A percentile compares a stretch with the other conserved stretches of the same genome.
Conservation (phyloP, 2,113 vertebrate species). For the Perca schrenkii region DNA sequence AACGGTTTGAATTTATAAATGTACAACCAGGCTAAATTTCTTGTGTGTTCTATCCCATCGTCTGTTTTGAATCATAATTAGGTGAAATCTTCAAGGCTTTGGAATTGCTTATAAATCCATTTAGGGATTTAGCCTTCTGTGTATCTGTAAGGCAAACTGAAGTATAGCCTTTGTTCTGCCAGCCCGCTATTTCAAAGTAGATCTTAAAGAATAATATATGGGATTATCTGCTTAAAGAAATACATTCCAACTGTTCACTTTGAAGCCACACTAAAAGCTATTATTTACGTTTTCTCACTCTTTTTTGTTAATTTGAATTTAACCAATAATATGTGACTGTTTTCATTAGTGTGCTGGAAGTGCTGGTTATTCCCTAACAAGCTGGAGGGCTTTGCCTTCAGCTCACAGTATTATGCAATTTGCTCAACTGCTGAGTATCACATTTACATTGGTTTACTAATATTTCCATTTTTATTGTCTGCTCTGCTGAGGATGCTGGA, state of each 20-base stretch:
- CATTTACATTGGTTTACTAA: slow-evolving; percentile 20
- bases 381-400: slow-evolving; percentile 8
- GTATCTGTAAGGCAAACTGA: slow-evolving; percentile 23
- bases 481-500: neutral
- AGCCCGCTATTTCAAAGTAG: slow-evolving; percentile 25
- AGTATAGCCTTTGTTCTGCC: slow-evolving; percentile 29
- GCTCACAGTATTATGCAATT: neutral
- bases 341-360: neutral
- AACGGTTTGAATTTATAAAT: neutral
- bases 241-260: slow-evolving; percentile 12
- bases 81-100: slow-evolving; percentile 10
- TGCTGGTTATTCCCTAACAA: neutral
- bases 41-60: neutral
- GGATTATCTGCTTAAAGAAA: slow-evolving; percentile 19
- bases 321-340: neutral
- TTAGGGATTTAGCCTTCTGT: neutral
- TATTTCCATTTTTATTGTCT: slow-evolving; percentile 11
- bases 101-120: slow-evolving; percentile 36
- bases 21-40: neutral
- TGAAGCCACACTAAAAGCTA: slow-evolving; percentile 14
- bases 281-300: slow-evolving; percentile 5
- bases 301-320: slow-evolving; percentile 9
- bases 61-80: slow-evolving; percentile 26
- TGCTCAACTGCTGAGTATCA: slow-evolving; percentile 7
- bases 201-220: slow-evolving; percentile 31